Percentiles rank a stretch among this genome's conserved stretches.
These are phyloP conservation scores for Drosophila atripex DNA, from an alignment of 2,888 invertebrate species.

Conservation along the genomic window DNA sequence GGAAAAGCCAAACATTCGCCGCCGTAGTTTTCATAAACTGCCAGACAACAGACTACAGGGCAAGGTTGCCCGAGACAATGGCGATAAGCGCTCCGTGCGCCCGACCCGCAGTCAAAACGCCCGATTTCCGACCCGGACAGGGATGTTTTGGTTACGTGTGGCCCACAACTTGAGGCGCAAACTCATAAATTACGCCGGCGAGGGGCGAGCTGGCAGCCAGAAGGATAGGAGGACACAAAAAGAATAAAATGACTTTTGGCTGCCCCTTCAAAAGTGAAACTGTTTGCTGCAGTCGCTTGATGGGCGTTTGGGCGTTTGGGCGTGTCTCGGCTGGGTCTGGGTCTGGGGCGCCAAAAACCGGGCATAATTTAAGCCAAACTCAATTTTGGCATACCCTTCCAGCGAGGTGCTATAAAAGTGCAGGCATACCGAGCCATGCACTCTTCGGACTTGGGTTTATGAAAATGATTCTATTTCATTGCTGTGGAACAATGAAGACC, in stretches of 20 bases:
- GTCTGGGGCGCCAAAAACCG: slow-evolving; percentile 54
- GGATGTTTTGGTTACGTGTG: slow-evolving; percentile 45
- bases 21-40: slow-evolving; percentile 77
- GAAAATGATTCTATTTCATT: neutral
- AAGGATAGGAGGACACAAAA: slow-evolving; percentile 12
- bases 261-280: slow-evolving; percentile 64
- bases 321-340: slow-evolving; percentile 51
- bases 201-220: slow-evolving; percentile 7
- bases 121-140: slow-evolving; percentile 11
- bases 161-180: slow-evolving; percentile 75
- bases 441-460: neutral
- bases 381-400: slow-evolving; percentile 58
- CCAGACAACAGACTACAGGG: slow-evolving; percentile 43
- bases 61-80: slow-evolving; percentile 62
- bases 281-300: slow-evolving; percentile 72
- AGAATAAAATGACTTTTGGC: slow-evolving; percentile 72
- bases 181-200: slow-evolving; percentile 71
- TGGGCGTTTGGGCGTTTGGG: slow-evolving; percentile 64
- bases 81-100: slow-evolving; percentile 59
- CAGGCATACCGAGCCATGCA: neutral
- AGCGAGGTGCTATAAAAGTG: slow-evolving; percentile 5
- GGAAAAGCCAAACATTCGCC: slow-evolving; percentile 60
- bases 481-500: too few relatives aligned
- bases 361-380: slow-evolving; percentile 74
- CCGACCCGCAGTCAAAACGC: neutral